Conservation (phyloP, 2,797 vertebrate species). For the Rousettus madagascariensis region DNA sequence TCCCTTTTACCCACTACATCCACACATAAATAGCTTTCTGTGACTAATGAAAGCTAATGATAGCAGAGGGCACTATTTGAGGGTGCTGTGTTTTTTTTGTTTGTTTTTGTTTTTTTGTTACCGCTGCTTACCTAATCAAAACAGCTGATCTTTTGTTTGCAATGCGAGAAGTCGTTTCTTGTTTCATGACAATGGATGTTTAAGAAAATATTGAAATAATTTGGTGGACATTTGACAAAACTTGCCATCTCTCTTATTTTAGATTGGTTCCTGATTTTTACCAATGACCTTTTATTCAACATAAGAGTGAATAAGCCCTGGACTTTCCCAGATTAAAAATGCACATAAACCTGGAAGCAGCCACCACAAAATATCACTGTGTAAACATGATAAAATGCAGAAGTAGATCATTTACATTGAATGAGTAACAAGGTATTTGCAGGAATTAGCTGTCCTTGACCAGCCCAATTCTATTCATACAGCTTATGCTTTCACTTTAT, state of each 20-base stretch:
- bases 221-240: slow-evolving; percentile 16
- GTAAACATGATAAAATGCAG: slow-evolving; percentile 82
- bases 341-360: slow-evolving; percentile 74
- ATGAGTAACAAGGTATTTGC: slow-evolving; percentile 69
- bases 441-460: slow-evolving; percentile 77
- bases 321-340: slow-evolving; percentile 79
- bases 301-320: slow-evolving; percentile 75
- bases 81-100: neutral
- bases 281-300: slow-evolving; percentile 77
- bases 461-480: slow-evolving; percentile 48
- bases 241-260: neutral
- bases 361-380: slow-evolving; percentile 72
- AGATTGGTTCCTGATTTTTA: slow-evolving; percentile 77
- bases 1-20: neutral
- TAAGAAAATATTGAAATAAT: slow-evolving; percentile 35
- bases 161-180: neutral
- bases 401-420: slow-evolving; percentile 73
- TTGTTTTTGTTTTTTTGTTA: too few species aligned
- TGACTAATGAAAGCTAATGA: neutral
- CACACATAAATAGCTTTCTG: neutral
- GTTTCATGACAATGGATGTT: slow-evolving; percentile 15
- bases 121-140: neutral
- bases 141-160: slow-evolving; percentile 26
- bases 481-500: slow-evolving; percentile 68
- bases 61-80: neutral